Evolutionary conservation across 2,113 vertebrate genomes (phyloP).

Genomic region (Phrynosoma platyrhinos): DNA sequence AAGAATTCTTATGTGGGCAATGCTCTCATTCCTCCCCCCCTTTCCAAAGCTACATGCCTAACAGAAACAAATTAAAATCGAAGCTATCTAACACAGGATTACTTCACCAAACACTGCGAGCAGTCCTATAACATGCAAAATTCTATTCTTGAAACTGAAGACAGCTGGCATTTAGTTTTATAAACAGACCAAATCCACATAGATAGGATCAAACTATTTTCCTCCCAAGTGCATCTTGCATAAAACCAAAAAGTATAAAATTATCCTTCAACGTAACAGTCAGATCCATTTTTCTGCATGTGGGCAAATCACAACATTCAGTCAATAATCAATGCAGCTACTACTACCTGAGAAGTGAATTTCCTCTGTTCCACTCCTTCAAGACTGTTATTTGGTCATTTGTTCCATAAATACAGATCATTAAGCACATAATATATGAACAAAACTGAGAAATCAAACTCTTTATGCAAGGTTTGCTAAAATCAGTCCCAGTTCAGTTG

Average conservation of each 20-base stretch:
- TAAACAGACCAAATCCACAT: not conserved
- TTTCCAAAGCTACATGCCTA: no score
- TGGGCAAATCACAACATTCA: not conserved
- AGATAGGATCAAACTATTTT: not conserved
- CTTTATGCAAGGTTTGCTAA: not conserved
- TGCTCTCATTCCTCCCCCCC: no score
- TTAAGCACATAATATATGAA: not conserved
- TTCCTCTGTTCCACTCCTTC: not conserved
- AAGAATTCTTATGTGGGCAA: no score
- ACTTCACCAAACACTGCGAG: no score
- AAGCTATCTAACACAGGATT: no score
- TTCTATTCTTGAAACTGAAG: not conserved
- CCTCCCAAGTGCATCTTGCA: not conserved
- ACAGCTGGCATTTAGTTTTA: not conserved
- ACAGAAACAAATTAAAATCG: no score
- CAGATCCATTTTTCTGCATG: not conserved
- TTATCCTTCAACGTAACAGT: not conserved
- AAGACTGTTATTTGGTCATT: not conserved
- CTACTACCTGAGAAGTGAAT: no score
- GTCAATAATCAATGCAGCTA: not conserved
- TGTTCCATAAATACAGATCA: not conserved
- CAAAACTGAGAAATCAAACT: not conserved
- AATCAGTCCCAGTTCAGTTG: not conserved
- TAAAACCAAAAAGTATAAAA: not conserved
- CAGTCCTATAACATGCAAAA: not conserved